Percentiles rank a stretch among this genome's conserved stretches.
Evolutionary conservation across 2,888 invertebrate genomes (phyloP).

Genomic region (Zootermopsis nevadensis): DNA sequence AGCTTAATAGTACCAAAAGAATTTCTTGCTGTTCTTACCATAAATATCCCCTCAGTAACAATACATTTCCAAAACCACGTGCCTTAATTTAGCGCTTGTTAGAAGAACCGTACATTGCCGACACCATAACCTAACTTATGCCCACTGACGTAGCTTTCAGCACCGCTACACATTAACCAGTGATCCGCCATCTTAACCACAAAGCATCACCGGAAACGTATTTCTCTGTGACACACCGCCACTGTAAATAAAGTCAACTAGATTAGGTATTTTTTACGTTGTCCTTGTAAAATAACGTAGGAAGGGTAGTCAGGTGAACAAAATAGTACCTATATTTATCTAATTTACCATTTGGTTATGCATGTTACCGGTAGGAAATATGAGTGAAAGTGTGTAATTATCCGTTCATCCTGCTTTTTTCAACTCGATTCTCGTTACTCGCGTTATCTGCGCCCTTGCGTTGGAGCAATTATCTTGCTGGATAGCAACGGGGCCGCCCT

Average conservation of each 20-base stretch:
- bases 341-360: conserved; percentile 32
- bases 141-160: too few species aligned
- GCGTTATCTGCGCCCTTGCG: not conserved
- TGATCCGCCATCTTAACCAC: too few species aligned
- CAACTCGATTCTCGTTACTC: not conserved
- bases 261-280: not conserved
- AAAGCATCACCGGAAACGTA: too few species aligned
- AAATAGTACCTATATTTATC: conserved; percentile 3
- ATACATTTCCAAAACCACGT: too few species aligned
- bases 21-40: too few species aligned
- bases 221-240: too few species aligned
- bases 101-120: too few species aligned
- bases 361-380: conserved; percentile 15
- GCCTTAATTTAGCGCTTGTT: too few species aligned
- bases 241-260: not conserved
- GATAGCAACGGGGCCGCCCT: not conserved
- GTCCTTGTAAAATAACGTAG: not conserved
- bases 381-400: conserved; percentile 16
- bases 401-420: conserved; percentile 9
- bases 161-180: too few species aligned
- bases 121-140: too few species aligned
- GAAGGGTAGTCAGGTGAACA: not conserved
- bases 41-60: too few species aligned
- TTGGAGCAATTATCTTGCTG: conserved; percentile 27
- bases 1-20: too few species aligned